Percentiles rank a stretch among this genome's conserved stretches.
Conservation (phyloP, 2,113 vertebrate species). For the Empidonax traillii region DNA sequence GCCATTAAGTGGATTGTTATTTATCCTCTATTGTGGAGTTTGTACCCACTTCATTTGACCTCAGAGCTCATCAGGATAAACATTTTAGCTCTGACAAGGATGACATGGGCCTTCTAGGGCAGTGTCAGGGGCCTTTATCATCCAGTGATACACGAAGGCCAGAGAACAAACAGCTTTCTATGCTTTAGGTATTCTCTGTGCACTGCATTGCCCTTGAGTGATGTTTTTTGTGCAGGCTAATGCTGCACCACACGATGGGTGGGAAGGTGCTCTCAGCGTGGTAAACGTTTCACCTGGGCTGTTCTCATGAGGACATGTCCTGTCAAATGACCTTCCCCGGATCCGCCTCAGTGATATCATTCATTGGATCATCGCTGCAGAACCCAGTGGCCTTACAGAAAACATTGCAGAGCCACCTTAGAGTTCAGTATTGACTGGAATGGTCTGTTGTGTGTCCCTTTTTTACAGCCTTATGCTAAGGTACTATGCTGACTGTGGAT, state of each 20-base stretch:
- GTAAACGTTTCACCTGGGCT: background rate
- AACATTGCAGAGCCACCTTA: background rate
- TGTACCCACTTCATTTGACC: background rate
- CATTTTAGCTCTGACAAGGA: background rate
- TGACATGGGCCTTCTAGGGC: background rate
- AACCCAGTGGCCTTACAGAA: background rate
- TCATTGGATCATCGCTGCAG: background rate
- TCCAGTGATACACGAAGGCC: background rate
- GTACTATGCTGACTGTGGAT: background rate
- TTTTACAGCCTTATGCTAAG: background rate
- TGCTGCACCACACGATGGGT: background rate
- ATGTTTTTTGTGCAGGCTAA: background rate
- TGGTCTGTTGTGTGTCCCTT: accelerated
- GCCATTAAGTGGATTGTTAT: background rate
- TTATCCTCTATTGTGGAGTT: background rate
- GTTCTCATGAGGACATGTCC: background rate
- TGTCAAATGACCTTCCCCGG: background rate
- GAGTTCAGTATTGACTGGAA: background rate
- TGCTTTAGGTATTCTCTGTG: background rate
- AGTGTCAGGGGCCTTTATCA: background rate
- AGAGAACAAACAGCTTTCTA: background rate
- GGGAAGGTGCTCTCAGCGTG: background rate
- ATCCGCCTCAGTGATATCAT: background rate
- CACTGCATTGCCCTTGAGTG: background rate
- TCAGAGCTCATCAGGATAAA: background rate